Conservation (phyloP, 2,797 vertebrate species). For the Anableps anableps region DNA sequence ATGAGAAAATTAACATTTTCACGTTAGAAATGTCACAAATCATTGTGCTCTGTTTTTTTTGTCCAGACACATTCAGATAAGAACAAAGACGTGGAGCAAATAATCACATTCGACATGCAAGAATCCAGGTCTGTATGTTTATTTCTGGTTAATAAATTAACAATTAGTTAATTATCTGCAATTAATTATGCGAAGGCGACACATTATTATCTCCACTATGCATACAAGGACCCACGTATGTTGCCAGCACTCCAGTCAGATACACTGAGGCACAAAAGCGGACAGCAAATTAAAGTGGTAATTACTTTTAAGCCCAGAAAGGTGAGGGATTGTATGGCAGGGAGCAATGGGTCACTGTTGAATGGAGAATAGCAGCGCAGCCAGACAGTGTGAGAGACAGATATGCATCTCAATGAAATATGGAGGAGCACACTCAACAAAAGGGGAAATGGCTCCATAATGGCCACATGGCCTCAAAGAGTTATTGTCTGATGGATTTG, state of each 20-base stretch:
- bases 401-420: slow-evolving; percentile 83
- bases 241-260: slow-evolving; percentile 60
- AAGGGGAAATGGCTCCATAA: slow-evolving; percentile 76
- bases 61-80: not conserved
- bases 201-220: slow-evolving; percentile 33
- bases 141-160: slow-evolving; percentile 25
- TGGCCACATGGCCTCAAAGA: slow-evolving; percentile 77
- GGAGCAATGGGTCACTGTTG: slow-evolving; percentile 78
- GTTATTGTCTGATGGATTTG: slow-evolving; percentile 78
- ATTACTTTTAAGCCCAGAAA: slow-evolving; percentile 84
- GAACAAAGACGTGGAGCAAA: slow-evolving; percentile 1
- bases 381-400: slow-evolving; percentile 75
- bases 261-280: slow-evolving; percentile 78
- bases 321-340: slow-evolving; percentile 80
- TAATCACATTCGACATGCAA: slow-evolving; percentile 2
- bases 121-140: slow-evolving; percentile 6
- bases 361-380: slow-evolving; percentile 74
- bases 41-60: not conserved
- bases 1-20: not conserved
- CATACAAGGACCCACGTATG: slow-evolving; percentile 40
- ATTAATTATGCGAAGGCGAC: slow-evolving; percentile 28
- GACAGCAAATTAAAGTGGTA: slow-evolving; percentile 85
- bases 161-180: slow-evolving; percentile 23
- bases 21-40: slow-evolving; percentile 1
- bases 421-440: slow-evolving; percentile 76